Percentiles rank a stretch among this genome's conserved stretches.
These are phyloP conservation scores for Lonchura striata DNA, from an alignment of 2,113 vertebrate genomes.

Conservation along the genomic window DNA sequence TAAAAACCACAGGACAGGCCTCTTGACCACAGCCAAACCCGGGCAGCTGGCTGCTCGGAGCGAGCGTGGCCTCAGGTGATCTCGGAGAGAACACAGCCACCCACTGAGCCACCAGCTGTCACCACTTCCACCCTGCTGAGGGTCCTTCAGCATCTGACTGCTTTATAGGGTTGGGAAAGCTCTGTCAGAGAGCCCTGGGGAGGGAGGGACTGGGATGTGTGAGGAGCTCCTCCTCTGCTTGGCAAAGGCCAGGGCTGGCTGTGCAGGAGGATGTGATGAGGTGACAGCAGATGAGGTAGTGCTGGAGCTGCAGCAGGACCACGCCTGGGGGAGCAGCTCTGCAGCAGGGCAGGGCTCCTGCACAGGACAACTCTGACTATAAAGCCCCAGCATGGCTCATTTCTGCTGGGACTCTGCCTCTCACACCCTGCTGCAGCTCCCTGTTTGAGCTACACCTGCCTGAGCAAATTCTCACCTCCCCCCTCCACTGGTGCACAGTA, in stretches of 20 bases:
- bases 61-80: rapidly evolving
- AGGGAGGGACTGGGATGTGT: not conserved
- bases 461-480: not conserved
- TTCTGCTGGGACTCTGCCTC: not conserved
- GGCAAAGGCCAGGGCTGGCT: not conserved
- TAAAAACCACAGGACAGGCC: not conserved
- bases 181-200: not conserved
- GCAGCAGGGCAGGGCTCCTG: not conserved
- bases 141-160: not conserved
- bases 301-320: not conserved
- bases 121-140: not conserved
- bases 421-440: not conserved
- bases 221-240: not conserved
- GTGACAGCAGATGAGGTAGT: not conserved
- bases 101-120: not conserved
- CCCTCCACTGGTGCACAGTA: rapidly evolving
- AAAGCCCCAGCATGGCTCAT: not conserved
- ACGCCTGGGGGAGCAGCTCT: not conserved
- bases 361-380: rapidly evolving
- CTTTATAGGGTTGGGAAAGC: not conserved
- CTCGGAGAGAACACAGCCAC: not conserved
- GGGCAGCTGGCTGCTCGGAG: not conserved
- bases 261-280: not conserved
- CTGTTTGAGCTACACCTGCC: not conserved
- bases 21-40: not conserved